Evolutionary conservation across 2,113 vertebrate species (phyloP).

Genomic region (Pluvianellus socialis): DNA sequence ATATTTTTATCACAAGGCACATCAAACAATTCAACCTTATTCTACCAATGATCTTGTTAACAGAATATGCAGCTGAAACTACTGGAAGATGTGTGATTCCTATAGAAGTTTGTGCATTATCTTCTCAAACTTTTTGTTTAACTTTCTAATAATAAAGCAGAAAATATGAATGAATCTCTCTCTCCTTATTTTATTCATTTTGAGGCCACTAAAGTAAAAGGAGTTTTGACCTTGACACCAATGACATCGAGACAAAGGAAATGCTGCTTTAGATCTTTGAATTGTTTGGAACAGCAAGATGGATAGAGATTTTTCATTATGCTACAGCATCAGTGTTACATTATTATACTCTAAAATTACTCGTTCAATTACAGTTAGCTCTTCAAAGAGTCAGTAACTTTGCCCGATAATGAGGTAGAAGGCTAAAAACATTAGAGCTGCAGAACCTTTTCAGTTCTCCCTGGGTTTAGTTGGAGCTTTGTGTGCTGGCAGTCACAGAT

Average conservation of each 20-base stretch:
- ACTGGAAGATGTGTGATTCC: not conserved
- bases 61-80: not conserved
- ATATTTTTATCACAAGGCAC: not conserved
- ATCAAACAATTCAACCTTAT: not conserved
- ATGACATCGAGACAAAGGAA: not conserved
- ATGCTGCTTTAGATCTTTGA: not conserved
- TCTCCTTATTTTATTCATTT: not conserved
- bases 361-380: not conserved
- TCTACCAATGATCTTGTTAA: not conserved
- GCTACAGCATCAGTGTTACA: not conserved
- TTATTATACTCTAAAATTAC: not conserved
- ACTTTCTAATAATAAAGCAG: not conserved
- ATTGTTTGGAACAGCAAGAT: not conserved
- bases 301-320: not conserved
- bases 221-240: not conserved
- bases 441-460: not conserved
- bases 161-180: not conserved
- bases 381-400: not conserved
- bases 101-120: not conserved
- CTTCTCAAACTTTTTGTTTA: not conserved
- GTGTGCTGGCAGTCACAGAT: not conserved
- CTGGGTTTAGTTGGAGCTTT: not conserved
- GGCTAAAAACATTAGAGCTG: not conserved
- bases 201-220: not conserved
- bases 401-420: not conserved